phyloP scores from a whole-genome alignment of 2,888 invertebrate genomes.

The Eristalis arbustorum region DNA sequence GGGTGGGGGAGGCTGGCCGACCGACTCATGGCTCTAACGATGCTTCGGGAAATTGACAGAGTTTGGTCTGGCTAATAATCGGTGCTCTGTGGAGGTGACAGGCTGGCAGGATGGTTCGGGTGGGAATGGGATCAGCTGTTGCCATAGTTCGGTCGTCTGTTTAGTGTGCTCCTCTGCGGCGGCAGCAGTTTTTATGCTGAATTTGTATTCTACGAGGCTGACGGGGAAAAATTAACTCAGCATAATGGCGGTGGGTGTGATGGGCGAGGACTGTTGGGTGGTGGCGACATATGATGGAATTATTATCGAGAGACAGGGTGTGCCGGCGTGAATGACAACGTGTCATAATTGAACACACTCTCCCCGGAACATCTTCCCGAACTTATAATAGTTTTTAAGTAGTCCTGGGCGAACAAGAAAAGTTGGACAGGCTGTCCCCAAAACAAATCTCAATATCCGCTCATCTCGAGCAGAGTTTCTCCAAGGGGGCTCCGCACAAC shows the following conservation, averaged over 20 bases:
- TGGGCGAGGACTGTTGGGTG: background rate
- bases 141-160: conserved; percentile 33
- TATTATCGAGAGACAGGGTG: conserved; percentile 34
- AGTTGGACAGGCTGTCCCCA: too few species aligned
- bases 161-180: background rate
- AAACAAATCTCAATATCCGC: background rate
- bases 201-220: conserved; percentile 52
- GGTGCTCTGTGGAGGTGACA: background rate
- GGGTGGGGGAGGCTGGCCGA: too few species aligned
- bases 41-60: conserved; percentile 39
- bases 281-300: conserved; percentile 50
- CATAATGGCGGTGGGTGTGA: background rate
- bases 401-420: background rate
- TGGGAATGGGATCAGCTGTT: conserved; percentile 62
- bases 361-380: background rate
- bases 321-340: conserved; percentile 4
- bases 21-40: conserved; percentile 42
- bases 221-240: conserved; percentile 53
- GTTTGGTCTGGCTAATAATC: conserved; percentile 22
- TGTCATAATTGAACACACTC: background rate
- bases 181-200: conserved; percentile 24
- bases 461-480: background rate
- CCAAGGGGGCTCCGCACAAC: background rate
- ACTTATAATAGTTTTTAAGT: background rate
- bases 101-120: conserved; percentile 28